Conservation (phyloP, 2,797 vertebrate genomes). For the Sebastes nivosus region DNA sequence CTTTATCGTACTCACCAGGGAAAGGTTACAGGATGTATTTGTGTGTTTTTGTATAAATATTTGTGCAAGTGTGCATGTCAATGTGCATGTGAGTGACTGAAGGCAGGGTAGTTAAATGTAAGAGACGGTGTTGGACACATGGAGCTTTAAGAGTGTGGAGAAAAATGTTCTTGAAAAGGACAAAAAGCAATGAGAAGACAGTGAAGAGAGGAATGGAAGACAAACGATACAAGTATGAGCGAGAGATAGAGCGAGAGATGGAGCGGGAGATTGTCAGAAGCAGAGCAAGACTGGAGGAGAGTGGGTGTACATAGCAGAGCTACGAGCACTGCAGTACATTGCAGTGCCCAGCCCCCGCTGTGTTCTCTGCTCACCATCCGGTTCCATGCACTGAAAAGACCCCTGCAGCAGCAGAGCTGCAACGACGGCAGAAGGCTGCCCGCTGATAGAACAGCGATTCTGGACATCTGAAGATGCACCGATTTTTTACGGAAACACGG, state of each 20-base stretch:
- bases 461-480: constrained; percentile 15
- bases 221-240: constrained; percentile 25
- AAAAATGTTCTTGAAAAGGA: constrained; percentile 13
- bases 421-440: constrained; percentile 50
- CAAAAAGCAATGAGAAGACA: constrained; percentile 26
- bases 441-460: constrained; percentile 45
- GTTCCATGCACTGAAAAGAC: constrained; percentile 78
- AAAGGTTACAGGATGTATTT: constrained; percentile 30
- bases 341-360: constrained; percentile 84
- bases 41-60: constrained; percentile 15
- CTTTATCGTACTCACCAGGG: constrained; percentile 19
- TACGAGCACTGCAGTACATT: constrained; percentile 84
- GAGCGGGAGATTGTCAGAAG: constrained; percentile 62
- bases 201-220: constrained; percentile 35
- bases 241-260: constrained; percentile 56
- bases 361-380: constrained; percentile 75
- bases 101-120: constrained; percentile 1
- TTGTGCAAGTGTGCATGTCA: constrained; percentile 3
- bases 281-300: constrained; percentile 65
- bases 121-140: constrained; percentile 1
- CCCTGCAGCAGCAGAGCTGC: constrained; percentile 76
- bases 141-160: constrained; percentile 5
- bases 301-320: constrained; percentile 79
- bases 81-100: constrained; percentile 1
- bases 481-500: constrained; percentile 2